Evolutionary conservation across 2,113 vertebrate genomes (phyloP), one percentile per base, ranked within the genome.

Genomic region (Anser brachyrhynchus): DNA sequence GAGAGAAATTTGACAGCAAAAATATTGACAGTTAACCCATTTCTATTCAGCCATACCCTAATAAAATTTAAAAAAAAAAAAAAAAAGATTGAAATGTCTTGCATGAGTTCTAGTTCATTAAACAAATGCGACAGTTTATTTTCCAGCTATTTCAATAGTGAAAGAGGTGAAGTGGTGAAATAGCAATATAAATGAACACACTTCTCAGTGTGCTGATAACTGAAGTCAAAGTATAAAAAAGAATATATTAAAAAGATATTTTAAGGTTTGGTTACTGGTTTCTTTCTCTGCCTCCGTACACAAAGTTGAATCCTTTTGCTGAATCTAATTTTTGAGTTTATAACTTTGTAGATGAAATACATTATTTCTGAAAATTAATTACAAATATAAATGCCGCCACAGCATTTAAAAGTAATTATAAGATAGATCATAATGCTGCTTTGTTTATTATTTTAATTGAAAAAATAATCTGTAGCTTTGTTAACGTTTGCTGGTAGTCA

Each of bases 101-200:
- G 84, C 95, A 79, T 98, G 96, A 96, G 70, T 96, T 97, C 92
- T 93, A 96, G 79, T 97, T 97, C 93, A 96, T 98, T 98, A 98
- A 98, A 86, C 86, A 98, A 98, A 97, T 95, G 87, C 97, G 97
- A 97, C 96, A 96, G 84, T 98, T 97, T 96, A 95, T 98, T 98
- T 98, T 98, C 89, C 89, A 95, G 90, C 73, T 88, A 55, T 96
- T 97, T 96, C 84, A 83, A 23, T 97, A 94, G 74, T 49, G 77
- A 93, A 89, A 86, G 88, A 95, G 96, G 28, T 95, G 82, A 97
- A 95, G 49, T 96, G 70, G 85, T 90, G 46, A 96, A 95, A 97
- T 77, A 94, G 78, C 87, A 83, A 75, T 97, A 91, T 93, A 95
- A 97, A 97, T 97, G 94, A 97, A 96, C 71, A 64, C 9, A 29